These are phyloP conservation scores for Salticus scenicus DNA, from an alignment of 2,888 invertebrate species.

Conservation along the genomic window DNA sequence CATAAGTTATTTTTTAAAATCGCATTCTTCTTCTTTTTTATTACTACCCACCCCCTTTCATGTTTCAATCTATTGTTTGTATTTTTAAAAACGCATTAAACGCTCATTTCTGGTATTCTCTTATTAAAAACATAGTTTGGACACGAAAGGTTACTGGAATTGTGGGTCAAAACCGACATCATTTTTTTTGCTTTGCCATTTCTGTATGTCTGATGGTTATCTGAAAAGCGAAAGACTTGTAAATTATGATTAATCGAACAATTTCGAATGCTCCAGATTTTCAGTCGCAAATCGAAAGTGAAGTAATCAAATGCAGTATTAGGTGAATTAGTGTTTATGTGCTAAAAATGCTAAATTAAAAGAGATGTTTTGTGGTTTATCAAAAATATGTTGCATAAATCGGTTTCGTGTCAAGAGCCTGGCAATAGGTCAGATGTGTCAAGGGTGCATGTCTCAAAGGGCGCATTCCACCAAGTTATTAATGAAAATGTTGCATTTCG, in stretches of 20 bases:
- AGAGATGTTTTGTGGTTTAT: too few relatives aligned
- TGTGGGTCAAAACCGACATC: conserved; percentile 15
- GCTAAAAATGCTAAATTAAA: too few relatives aligned
- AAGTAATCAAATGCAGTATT: too few relatives aligned
- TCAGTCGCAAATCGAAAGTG: not conserved
- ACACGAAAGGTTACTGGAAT: conserved; percentile 11
- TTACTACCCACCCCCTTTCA: not conserved
- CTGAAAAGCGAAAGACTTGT: not conserved
- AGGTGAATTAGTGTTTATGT: too few relatives aligned
- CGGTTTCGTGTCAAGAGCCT: too few relatives aligned
- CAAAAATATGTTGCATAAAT: too few relatives aligned
- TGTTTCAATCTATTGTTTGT: not conserved
- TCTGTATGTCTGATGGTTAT: not conserved
- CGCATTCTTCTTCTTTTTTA: not conserved
- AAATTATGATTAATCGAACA: conserved; percentile 9
- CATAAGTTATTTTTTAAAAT: not conserved
- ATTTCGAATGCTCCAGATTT: not conserved
- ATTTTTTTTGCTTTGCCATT: not conserved
- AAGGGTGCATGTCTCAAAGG: too few relatives aligned
- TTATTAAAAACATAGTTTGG: not conserved
- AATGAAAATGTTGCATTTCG: too few relatives aligned
- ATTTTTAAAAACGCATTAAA: not conserved
- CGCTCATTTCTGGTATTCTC: not conserved
- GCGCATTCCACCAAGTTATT: too few relatives aligned
- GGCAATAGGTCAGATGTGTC: too few relatives aligned